phyloP scores from a whole-genome alignment of 2,797 vertebrate genomes.

The Hirundo rustica region DNA sequence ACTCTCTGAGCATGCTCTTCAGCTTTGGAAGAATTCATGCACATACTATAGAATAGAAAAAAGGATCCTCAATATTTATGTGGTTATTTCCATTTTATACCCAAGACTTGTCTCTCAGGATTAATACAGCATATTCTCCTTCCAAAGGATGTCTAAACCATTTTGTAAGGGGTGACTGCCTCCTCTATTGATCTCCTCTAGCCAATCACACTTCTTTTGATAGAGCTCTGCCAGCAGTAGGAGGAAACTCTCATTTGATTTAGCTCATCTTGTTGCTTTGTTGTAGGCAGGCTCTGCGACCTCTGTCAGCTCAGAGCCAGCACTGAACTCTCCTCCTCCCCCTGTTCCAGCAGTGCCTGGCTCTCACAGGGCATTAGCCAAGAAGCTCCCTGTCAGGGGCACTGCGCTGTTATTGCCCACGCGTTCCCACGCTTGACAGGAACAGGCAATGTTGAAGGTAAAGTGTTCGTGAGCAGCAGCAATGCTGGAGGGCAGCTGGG shows the following conservation, averaged over 20 bases:
- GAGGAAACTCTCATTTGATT: neutral
- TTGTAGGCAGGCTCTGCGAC: neutral
- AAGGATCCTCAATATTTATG: neutral
- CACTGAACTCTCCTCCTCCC: neutral
- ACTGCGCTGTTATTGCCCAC: neutral
- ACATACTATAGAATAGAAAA: neutral
- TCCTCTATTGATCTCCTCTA: neutral
- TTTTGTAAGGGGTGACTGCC: neutral
- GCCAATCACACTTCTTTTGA: neutral
- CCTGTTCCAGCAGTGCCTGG: neutral
- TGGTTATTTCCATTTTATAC: neutral
- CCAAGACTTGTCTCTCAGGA: neutral
- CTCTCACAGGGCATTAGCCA: neutral
- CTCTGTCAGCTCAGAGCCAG: neutral
- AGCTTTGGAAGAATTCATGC: neutral
- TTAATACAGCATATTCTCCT: neutral
- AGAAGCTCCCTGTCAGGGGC: neutral
- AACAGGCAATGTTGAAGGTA: neutral
- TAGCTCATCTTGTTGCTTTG: neutral
- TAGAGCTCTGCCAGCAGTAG: neutral
- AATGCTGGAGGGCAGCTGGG: constrained; percentile 1
- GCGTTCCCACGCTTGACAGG: neutral
- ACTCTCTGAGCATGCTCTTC: neutral
- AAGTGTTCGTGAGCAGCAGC: neutral
- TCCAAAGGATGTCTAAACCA: neutral